phyloP scores from a whole-genome alignment of 2,888 invertebrate genomes.

The Lepetodrilus schrolli region DNA sequence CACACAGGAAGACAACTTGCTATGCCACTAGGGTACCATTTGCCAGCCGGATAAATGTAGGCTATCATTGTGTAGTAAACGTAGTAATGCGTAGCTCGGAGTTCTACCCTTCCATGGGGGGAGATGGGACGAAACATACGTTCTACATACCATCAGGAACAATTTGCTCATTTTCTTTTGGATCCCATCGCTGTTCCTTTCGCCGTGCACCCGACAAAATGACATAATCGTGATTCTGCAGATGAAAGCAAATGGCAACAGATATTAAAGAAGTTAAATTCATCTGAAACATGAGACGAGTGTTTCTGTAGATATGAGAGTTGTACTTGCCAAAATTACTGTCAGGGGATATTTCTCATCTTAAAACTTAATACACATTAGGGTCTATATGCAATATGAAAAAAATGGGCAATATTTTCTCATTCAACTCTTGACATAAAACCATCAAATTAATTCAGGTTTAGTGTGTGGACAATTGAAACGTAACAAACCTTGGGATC shows the following conservation, averaged over 20 bases:
- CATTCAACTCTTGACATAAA: neutral
- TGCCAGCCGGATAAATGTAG: too few species aligned
- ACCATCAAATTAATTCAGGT: neutral
- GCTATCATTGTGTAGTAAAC: too few species aligned
- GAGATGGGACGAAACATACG: neutral
- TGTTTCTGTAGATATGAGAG: too few species aligned
- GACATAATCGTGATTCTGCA: constrained; percentile 94
- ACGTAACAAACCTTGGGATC: constrained; percentile 86
- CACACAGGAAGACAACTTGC: too few species aligned
- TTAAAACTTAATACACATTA: too few species aligned
- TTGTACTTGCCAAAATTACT: too few species aligned
- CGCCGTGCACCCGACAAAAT: constrained; percentile 94
- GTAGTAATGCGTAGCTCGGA: too few species aligned
- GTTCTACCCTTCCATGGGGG: too few species aligned
- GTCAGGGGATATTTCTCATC: too few species aligned
- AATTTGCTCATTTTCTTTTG: constrained; percentile 91
- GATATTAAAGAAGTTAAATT: neutral
- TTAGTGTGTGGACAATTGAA: neutral
- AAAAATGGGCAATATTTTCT: too few species aligned
- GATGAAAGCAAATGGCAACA: neutral
- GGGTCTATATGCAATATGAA: too few species aligned
- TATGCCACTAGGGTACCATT: too few species aligned
- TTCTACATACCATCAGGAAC: constrained; percentile 74
- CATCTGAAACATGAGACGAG: neutral
- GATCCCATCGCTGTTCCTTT: constrained; percentile 99